Evolutionary conservation across 2,888 invertebrate species (phyloP).

Genomic region (Trichacis sp.): DNA sequence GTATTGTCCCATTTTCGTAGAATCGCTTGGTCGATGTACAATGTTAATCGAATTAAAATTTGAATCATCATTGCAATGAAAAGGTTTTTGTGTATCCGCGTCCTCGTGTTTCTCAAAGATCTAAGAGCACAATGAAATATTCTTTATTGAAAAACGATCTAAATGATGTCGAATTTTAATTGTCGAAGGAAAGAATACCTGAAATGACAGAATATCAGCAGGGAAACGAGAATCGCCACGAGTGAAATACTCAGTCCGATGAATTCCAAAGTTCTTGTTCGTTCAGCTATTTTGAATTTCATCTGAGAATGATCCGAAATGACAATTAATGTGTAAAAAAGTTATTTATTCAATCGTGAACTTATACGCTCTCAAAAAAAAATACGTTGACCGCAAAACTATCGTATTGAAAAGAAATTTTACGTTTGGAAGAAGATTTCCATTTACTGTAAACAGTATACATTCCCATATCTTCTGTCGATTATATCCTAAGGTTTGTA

Average conservation of each 20-base stretch:
- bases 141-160: too few species aligned
- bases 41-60: conserved; percentile 78
- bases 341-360: too few species aligned
- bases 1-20: conserved; percentile 65
- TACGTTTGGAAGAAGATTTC: not conserved
- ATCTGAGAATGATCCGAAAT: conserved; percentile 70
- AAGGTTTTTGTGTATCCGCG: conserved; percentile 87
- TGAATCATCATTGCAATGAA: conserved; percentile 86
- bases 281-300: conserved; percentile 77
- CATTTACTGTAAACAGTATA: too few species aligned
- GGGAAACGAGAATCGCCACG: conserved; percentile 79
- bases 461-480: too few species aligned
- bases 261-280: conserved; percentile 82
- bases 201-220: conserved; percentile 85
- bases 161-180: too few species aligned
- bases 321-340: too few species aligned
- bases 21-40: conserved; percentile 82
- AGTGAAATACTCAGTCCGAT: conserved; percentile 85
- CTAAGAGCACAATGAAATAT: too few species aligned
- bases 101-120: conserved; percentile 83
- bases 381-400: too few species aligned
- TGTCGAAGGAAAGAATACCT: too few species aligned
- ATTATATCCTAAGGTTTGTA: too few species aligned
- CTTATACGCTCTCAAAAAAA: too few species aligned
- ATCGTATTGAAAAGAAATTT: too few species aligned